Percentiles rank a stretch among this genome's conserved stretches.
phyloP scores from a whole-genome alignment of 2,113 vertebrate genomes.

The Dissostichus mawsoni region DNA sequence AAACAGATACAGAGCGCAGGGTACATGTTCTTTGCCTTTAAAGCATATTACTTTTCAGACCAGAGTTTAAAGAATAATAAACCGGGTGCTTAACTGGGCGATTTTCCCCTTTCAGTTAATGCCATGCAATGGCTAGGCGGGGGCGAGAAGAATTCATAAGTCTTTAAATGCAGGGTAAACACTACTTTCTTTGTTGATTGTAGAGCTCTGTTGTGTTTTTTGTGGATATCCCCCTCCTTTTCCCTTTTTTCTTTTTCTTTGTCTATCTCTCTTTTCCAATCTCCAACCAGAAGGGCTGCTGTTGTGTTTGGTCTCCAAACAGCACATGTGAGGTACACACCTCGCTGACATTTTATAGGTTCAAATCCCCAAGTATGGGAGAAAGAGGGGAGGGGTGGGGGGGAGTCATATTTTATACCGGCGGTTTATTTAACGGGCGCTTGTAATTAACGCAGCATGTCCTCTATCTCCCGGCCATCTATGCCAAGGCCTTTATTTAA shows the following conservation, averaged over 20 bases:
- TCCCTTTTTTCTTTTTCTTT: constrained; percentile 29
- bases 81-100: constrained; percentile 79
- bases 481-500: constrained; percentile 98
- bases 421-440: constrained; percentile 96
- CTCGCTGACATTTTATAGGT: constrained; percentile 95
- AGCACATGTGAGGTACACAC: constrained; percentile 91
- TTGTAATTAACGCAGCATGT: constrained; percentile 99
- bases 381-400: constrained; percentile 52
- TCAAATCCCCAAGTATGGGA: constrained; percentile 82
- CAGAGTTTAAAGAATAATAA: constrained; percentile 86
- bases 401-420: constrained; percentile 88
- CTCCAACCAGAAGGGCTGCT: constrained; percentile 54
- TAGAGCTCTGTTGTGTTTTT: constrained; percentile 73
- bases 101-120: constrained; percentile 77
- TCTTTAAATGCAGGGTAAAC: constrained; percentile 87
- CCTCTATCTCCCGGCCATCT: constrained; percentile 94
- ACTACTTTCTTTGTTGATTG: constrained; percentile 84
- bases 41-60: constrained; percentile 84
- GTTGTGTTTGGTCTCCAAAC: constrained; percentile 86
- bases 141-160: constrained; percentile 78
- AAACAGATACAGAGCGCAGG: constrained; percentile 55
- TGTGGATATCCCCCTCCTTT: constrained; percentile 32
- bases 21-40: constrained; percentile 75
- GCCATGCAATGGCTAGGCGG: constrained; percentile 73
- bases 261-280: constrained; percentile 44